Conservation (phyloP, 2,888 invertebrate genomes). For the Acleris cristana region DNA sequence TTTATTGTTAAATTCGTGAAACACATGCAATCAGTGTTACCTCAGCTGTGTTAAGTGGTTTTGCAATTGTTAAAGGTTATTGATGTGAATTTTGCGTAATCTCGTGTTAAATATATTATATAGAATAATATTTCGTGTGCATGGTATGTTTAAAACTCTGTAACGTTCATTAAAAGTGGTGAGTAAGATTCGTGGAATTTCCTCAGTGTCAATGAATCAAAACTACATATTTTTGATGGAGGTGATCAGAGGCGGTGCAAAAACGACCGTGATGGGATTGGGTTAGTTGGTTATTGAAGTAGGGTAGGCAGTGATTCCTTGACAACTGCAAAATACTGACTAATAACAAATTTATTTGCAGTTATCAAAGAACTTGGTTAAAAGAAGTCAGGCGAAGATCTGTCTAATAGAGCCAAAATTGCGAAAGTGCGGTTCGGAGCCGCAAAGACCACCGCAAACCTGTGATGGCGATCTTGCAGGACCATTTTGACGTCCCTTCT, state of each 20-base stretch:
- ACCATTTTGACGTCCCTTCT: conserved; percentile 99
- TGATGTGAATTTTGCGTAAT: conserved; percentile 54
- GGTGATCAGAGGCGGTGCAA: conserved; percentile 78
- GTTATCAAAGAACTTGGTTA: conserved; percentile 71
- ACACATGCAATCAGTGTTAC: conserved; percentile 74
- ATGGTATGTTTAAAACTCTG: conserved; percentile 44
- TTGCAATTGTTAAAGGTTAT: conserved; percentile 57
- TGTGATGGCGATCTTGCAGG: conserved; percentile 99
- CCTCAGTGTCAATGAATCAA: conserved; percentile 71
- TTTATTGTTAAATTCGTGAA: conserved; percentile 60
- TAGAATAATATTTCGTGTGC: conserved; percentile 57
- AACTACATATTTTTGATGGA: conserved; percentile 70
- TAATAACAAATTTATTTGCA: conserved; percentile 48
- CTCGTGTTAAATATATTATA: conserved; percentile 57
- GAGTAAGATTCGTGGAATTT: conserved; percentile 81
- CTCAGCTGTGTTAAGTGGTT: conserved; percentile 63
- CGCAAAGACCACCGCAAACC: conserved; percentile 89
- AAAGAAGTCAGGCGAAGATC: conserved; percentile 77
- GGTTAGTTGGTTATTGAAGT: conserved; percentile 68
- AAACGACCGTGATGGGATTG: conserved; percentile 75
- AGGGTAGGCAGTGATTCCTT: conserved; percentile 68
- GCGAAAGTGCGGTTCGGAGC: conserved; percentile 81
- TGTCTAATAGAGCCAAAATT: conserved; percentile 81
- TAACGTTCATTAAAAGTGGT: conserved; percentile 49
- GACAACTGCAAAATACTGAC: conserved; percentile 61